Conservation (phyloP, 2,113 vertebrate genomes). For the Albula goreensis region DNA sequence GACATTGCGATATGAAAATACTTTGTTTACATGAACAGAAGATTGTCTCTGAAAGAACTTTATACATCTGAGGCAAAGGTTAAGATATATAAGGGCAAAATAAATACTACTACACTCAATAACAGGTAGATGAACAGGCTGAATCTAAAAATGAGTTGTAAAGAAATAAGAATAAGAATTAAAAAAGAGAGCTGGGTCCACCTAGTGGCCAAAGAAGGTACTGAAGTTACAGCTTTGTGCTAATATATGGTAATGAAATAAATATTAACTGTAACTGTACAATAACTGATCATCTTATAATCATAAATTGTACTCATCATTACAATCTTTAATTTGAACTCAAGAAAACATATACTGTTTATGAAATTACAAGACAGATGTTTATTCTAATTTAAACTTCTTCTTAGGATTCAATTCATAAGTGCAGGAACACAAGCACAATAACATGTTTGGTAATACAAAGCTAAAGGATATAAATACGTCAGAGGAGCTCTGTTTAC, state of each 20-base stretch:
- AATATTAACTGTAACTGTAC: too few relatives aligned
- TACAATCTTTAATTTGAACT: too few relatives aligned
- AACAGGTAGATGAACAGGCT: conserved; percentile 11
- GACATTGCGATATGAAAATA: too few relatives aligned
- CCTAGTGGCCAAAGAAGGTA: conserved; percentile 47
- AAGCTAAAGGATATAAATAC: background rate
- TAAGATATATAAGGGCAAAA: background rate
- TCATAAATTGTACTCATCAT: too few relatives aligned
- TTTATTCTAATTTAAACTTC: background rate
- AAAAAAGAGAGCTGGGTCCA: conserved; percentile 37
- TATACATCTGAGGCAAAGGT: background rate
- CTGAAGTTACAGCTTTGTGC: background rate
- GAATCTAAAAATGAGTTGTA: conserved; percentile 16
- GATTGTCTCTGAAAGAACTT: background rate
- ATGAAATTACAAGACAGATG: background rate
- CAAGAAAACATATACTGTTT: too few relatives aligned
- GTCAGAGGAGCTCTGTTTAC: background rate
- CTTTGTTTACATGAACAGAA: too few relatives aligned
- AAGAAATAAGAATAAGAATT: background rate
- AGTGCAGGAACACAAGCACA: background rate
- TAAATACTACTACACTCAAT: conserved; percentile 10
- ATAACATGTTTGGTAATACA: background rate
- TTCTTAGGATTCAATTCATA: background rate
- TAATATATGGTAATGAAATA: too few relatives aligned
- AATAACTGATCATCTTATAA: too few relatives aligned